These are phyloP conservation scores for Agrilus biguttatus DNA, from an alignment of 2,888 invertebrate genomes.

Conservation along the genomic window DNA sequence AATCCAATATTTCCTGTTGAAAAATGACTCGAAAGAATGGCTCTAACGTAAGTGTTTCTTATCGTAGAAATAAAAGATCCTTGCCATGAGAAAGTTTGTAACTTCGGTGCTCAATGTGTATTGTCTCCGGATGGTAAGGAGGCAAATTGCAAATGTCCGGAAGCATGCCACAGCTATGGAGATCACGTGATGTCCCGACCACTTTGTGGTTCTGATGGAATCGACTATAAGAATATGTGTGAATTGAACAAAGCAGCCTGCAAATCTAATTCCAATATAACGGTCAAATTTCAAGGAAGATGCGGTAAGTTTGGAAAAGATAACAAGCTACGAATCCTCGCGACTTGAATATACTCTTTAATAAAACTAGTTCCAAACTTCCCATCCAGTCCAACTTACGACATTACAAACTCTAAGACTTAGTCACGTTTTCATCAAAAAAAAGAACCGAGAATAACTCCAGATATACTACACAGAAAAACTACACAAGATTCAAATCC, in stretches of 20 bases:
- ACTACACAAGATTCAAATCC: no score
- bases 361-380: no score
- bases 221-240: conserved; percentile 75
- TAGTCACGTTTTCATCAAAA: no score
- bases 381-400: no score
- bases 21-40: background rate
- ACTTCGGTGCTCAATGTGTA: conserved; percentile 53
- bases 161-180: conserved; percentile 67
- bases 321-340: background rate
- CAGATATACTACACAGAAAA: no score
- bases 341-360: background rate
- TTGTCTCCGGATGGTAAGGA: conserved; percentile 52
- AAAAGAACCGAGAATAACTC: no score
- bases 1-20: background rate
- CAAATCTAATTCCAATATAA: conserved; percentile 55
- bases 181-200: conserved; percentile 67
- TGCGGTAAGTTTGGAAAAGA: conserved; percentile 53
- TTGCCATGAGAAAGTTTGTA: conserved; percentile 53
- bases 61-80: conserved; percentile 54
- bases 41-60: conserved; percentile 9
- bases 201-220: conserved; percentile 72
- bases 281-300: conserved; percentile 69
- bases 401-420: no score
- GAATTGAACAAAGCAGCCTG: conserved; percentile 71
- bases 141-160: conserved; percentile 64